phyloP scores from a whole-genome alignment of 2,797 vertebrate species.

The Argyrosomus regius region DNA sequence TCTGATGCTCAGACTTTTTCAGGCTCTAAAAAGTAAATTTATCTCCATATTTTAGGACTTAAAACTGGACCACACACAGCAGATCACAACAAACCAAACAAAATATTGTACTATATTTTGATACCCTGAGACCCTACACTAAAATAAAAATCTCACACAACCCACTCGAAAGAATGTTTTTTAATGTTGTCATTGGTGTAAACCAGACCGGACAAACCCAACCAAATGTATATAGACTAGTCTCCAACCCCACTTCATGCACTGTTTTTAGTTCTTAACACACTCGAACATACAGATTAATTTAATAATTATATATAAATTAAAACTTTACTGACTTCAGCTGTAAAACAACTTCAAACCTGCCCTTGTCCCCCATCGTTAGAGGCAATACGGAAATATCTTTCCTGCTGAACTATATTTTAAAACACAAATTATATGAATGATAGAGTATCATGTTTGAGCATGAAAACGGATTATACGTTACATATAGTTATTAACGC shows the following conservation, averaged over 20 bases:
- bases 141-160: not conserved
- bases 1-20: not conserved
- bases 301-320: not conserved
- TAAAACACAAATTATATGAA: not conserved
- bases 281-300: not conserved
- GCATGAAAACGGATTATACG: not conserved
- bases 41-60: not conserved
- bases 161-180: not conserved
- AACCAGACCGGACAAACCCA: not conserved
- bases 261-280: not conserved
- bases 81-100: slow-evolving; percentile 6
- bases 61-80: not conserved
- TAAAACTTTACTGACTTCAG: not conserved
- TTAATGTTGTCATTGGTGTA: not conserved
- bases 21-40: not conserved
- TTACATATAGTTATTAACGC: not conserved
- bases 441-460: not conserved
- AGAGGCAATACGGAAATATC: not conserved
- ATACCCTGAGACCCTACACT: not conserved
- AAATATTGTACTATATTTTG: slow-evolving; percentile 4
- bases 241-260: not conserved
- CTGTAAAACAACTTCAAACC: slow-evolving; percentile 2
- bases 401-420: not conserved
- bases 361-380: not conserved
- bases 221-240: not conserved